A percentile compares a stretch with the other conserved stretches of the same genome.
phyloP scores from a whole-genome alignment of 2,888 invertebrate species.

The Leucozona laternaria region DNA sequence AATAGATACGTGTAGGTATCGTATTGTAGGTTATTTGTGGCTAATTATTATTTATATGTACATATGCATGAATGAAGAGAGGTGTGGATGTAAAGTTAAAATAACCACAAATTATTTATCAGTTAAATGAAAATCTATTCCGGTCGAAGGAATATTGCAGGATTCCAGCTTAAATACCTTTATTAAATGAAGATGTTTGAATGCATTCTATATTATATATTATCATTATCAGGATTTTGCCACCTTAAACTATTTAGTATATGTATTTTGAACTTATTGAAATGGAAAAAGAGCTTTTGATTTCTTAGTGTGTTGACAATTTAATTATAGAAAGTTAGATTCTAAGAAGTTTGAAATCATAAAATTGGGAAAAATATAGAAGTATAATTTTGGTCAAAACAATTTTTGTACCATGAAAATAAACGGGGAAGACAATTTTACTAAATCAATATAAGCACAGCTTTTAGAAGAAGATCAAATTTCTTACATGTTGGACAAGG shows the following conservation, averaged over 20 bases:
- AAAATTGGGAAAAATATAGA: too few relatives aligned
- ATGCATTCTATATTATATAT: not conserved
- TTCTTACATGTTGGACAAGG: too few relatives aligned
- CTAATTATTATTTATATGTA: slow-evolving; percentile 5
- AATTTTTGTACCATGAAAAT: too few relatives aligned
- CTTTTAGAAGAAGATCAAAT: too few relatives aligned
- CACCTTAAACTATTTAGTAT: not conserved
- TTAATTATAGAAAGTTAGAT: not conserved
- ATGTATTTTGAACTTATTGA: slow-evolving; percentile 1
- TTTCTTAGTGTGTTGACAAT: not conserved
- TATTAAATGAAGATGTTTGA: not conserved
- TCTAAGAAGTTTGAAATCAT: too few relatives aligned
- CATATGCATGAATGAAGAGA: too few relatives aligned
- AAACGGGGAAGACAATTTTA: too few relatives aligned
- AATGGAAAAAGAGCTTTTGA: not conserved
- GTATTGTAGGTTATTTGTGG: not conserved
- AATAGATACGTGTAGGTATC: too few relatives aligned
- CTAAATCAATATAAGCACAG: too few relatives aligned
- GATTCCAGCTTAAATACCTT: not conserved
- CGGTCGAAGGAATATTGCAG: slow-evolving; percentile 29
- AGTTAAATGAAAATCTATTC: slow-evolving; percentile 23
- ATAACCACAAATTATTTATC: slow-evolving; percentile 45
- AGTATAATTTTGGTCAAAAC: not conserved
- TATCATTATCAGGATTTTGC: not conserved
- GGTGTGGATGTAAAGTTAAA: slow-evolving; percentile 24